Evolutionary conservation across 2,113 vertebrate species (phyloP).

Genomic region (Miniopterus natalensis): DNA sequence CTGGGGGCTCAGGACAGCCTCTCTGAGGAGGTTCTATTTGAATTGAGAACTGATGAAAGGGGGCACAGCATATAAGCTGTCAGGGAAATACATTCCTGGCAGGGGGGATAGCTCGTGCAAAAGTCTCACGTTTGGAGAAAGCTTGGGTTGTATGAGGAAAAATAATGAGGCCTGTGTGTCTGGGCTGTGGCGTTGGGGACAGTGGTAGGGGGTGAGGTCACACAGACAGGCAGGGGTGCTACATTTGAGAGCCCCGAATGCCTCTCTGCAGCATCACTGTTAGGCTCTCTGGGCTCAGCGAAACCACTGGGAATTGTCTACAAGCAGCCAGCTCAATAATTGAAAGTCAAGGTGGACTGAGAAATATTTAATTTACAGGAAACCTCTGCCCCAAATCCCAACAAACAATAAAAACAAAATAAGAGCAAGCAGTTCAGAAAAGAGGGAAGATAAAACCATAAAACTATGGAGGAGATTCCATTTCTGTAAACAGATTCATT

Average conservation of each 20-base stretch:
- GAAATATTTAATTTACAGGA: not conserved
- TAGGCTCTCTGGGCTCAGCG: not conserved
- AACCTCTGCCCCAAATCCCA: not conserved
- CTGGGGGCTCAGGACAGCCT: not conserved
- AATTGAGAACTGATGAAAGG: not conserved
- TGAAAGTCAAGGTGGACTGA: not conserved
- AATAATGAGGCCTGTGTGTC: not conserved
- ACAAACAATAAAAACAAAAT: not conserved
- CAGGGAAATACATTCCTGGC: not conserved
- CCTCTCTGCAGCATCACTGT: not conserved
- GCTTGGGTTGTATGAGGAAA: not conserved
- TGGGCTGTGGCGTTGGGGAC: not conserved
- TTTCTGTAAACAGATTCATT: not conserved
- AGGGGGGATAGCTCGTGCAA: not conserved
- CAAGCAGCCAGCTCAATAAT: not conserved
- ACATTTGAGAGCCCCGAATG: fast-evolving
- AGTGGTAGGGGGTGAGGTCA: not conserved
- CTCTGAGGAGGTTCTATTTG: not conserved
- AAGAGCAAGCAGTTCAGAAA: not conserved
- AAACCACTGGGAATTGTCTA: not conserved
- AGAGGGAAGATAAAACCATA: not conserved
- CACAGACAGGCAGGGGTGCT: not conserved
- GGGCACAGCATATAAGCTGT: not conserved
- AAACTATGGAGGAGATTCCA: not conserved
- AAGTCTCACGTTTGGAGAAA: not conserved